Percentiles rank a stretch among this genome's conserved stretches.
These are phyloP conservation scores for Amiota communis DNA, from an alignment of 2,888 invertebrate genomes.

Conservation along the genomic window DNA sequence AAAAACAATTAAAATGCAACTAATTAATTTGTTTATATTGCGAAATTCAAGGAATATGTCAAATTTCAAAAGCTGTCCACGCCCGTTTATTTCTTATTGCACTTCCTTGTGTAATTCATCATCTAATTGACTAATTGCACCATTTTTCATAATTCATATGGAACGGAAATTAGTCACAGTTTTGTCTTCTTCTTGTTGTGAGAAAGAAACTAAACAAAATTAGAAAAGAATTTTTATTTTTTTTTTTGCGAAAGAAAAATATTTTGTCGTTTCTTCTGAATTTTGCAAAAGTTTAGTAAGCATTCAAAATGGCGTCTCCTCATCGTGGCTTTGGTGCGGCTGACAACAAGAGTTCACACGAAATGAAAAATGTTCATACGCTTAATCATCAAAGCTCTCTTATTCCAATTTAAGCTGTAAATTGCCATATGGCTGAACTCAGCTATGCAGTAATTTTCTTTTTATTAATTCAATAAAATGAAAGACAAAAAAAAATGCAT, in stretches of 20 bases:
- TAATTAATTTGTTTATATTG: not conserved
- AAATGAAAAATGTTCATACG: not conserved
- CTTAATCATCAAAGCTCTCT: conserved; percentile 34
- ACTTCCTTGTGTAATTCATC: not conserved
- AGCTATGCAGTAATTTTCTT: not conserved
- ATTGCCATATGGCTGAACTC: conserved; percentile 4
- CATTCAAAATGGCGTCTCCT: conserved; percentile 44
- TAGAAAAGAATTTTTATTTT: too few species aligned
- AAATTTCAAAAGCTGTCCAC: not conserved
- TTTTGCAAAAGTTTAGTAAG: not conserved
- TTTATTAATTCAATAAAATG: not conserved
- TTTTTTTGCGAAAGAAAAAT: not conserved
- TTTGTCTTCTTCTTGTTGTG: too few species aligned
- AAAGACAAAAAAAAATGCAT: not conserved
- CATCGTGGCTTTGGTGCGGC: conserved; percentile 34
- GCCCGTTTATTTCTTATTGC: not conserved
- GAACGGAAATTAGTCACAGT: too few species aligned
- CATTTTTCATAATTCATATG: too few species aligned
- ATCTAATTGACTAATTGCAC: too few species aligned
- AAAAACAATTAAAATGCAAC: not conserved
- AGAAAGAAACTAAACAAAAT: too few species aligned
- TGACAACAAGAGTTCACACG: not conserved
- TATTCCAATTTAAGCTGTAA: conserved; percentile 32
- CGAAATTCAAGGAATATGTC: not conserved
- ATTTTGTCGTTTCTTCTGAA: not conserved